Percentiles rank a stretch among this genome's conserved stretches.
phyloP scores from a whole-genome alignment of 2,797 vertebrate genomes.

The Xerus rutilus region DNA sequence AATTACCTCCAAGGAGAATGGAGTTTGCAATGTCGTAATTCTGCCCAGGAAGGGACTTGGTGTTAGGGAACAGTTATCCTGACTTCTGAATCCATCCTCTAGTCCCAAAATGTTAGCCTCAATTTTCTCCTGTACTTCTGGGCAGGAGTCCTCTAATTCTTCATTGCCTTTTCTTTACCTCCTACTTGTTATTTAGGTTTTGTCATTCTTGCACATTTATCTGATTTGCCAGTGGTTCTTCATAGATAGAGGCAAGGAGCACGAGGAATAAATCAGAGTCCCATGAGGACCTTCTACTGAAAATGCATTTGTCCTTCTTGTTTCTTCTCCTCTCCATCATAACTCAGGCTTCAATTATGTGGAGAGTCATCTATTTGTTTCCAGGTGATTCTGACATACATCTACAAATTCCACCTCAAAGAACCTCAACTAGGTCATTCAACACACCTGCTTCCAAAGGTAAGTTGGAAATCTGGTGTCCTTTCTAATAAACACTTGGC shows the following conservation, averaged over 20 bases:
- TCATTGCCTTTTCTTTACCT: not conserved
- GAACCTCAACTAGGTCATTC: not conserved
- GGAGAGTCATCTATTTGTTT: not conserved
- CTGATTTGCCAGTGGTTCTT: not conserved
- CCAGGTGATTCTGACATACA: not conserved
- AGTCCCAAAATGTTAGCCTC: not conserved
- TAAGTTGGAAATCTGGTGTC: not conserved
- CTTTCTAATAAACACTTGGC: not conserved
- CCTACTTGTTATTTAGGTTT: not conserved
- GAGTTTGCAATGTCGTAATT: not conserved
- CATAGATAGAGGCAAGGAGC: not conserved
- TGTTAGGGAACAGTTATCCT: not conserved
- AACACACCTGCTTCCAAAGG: not conserved
- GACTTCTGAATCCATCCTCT: not conserved
- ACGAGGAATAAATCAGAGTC: rapidly evolving
- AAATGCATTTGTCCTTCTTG: not conserved
- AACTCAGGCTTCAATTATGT: not conserved
- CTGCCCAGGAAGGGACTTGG: not conserved
- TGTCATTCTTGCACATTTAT: not conserved
- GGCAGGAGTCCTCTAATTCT: not conserved
- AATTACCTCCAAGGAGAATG: not conserved
- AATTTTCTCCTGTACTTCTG: not conserved
- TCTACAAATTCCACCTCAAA: not conserved
- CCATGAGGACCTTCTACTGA: not conserved
- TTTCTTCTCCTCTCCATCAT: not conserved